These are phyloP conservation scores for Venustoraphidia nigricollis DNA, from an alignment of 2,888 invertebrate species.

Conservation along the genomic window DNA sequence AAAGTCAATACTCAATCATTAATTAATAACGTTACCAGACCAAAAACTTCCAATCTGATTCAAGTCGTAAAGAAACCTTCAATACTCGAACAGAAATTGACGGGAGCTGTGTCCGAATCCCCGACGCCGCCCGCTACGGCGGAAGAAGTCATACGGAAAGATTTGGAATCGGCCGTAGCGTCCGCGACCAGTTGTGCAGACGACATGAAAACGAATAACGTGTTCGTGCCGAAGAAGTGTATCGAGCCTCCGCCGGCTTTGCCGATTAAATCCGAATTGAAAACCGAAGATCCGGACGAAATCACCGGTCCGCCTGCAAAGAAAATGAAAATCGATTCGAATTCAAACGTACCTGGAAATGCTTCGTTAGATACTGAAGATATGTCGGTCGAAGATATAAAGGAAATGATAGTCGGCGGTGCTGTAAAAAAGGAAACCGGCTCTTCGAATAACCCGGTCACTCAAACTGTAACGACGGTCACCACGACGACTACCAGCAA, in stretches of 20 bases:
- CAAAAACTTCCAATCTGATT: slow-evolving; percentile 19
- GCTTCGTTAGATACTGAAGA: slow-evolving; percentile 26
- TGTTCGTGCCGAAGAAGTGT: slow-evolving; percentile 19
- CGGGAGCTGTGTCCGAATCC: slow-evolving; percentile 33
- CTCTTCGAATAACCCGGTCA: slow-evolving; percentile 13
- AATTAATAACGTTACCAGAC: slow-evolving; percentile 31
- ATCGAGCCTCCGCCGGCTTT: slow-evolving; percentile 7
- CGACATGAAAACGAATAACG: slow-evolving; percentile 23
- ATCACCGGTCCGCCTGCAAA: slow-evolving; percentile 14
- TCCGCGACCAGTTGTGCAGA: slow-evolving; percentile 44
- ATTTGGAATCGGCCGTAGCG: slow-evolving; percentile 42
- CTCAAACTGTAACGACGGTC: slow-evolving; percentile 26
- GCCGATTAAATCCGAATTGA: slow-evolving; percentile 13
- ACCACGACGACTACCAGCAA: slow-evolving; percentile 26
- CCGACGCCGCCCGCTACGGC: slow-evolving; percentile 16
- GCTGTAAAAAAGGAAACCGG: slow-evolving; percentile 10
- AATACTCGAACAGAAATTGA: slow-evolving; percentile 53
- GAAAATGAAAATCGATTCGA: slow-evolving; percentile 16
- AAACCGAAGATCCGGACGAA: slow-evolving; percentile 21
- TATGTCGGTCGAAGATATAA: slow-evolving; percentile 22
- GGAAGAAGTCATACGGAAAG: slow-evolving; percentile 41
- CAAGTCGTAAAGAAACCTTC: slow-evolving; percentile 42
- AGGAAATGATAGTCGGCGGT: slow-evolving; percentile 22
- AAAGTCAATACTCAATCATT: slow-evolving; percentile 39
- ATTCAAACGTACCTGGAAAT: slow-evolving; percentile 18